Evolutionary conservation across 2,797 vertebrate genomes (phyloP).

Genomic region (Lepus townsendii): DNA sequence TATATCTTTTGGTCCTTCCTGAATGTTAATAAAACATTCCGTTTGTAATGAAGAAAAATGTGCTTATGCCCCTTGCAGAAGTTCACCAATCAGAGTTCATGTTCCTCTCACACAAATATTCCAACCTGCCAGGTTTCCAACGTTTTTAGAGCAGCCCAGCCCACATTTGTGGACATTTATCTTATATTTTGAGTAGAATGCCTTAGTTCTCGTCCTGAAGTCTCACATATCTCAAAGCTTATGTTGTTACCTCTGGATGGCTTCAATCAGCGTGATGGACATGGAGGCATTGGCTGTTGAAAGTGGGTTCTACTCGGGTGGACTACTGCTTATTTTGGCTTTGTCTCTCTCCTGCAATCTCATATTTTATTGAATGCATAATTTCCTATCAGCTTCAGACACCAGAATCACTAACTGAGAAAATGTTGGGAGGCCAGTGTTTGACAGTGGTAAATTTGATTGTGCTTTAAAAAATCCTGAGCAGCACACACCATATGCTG

Average conservation of each 20-base stretch:
- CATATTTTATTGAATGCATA: constrained; percentile 73
- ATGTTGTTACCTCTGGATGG: constrained; percentile 57
- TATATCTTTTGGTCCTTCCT: constrained; percentile 23
- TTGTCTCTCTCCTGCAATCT: constrained; percentile 23
- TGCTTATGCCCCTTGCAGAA: neutral
- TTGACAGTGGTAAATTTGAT: constrained; percentile 77
- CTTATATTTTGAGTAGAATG: neutral
- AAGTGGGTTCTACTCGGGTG: constrained; percentile 74
- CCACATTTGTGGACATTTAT: neutral
- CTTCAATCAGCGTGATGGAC: constrained; percentile 80
- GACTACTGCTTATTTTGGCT: constrained; percentile 77
- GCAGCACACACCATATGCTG: constrained; percentile 67
- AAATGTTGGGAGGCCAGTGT: constrained; percentile 40
- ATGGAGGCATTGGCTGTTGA: constrained; percentile 73
- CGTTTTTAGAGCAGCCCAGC: neutral
- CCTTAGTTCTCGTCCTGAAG: neutral
- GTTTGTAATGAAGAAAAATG: constrained; percentile 36
- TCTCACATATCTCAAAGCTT: constrained; percentile 19
- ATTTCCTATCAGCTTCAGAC: constrained; percentile 82
- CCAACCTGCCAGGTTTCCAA: constrained; percentile 28
- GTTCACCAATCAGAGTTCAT: constrained; percentile 30
- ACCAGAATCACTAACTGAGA: constrained; percentile 75
- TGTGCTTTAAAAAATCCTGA: constrained; percentile 61
- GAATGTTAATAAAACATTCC: constrained; percentile 8
- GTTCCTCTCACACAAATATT: constrained; percentile 56